Base-by-base conservation (phyloP, 2,113 vertebrate species). In the Rallus limicola region DNA sequence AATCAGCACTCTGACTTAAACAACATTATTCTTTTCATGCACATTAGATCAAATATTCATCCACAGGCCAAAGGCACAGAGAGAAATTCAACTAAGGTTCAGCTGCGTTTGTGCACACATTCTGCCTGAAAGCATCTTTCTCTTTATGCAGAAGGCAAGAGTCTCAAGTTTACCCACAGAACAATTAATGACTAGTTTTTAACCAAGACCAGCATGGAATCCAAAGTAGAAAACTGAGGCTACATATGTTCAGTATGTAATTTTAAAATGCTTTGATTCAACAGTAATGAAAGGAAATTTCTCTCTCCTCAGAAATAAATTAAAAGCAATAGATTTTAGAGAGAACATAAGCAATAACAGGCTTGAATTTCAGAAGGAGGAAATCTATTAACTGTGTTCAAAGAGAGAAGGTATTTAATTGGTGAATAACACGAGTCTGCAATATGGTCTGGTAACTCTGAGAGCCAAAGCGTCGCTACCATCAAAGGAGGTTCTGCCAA, bases 381-480 rank as follows among this genome's bases (percentile, higher is more conserved):
- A 88, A 95, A 94, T 96, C 82, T 94, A 93, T 96, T 96, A 96
- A 93, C 72, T 64, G 58, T 91, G 92, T 93, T 96, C 95, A 97
- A 96, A 96, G 92, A 83, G 74, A 65, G 33, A 79, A 93, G 77
- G 88, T 96, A 93, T 96, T 96, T 96, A 93, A 95, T 79, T 96
- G 95, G 88, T 65, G 92, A 96, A 52, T 55, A 92, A 76, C 77
- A 79, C 9, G 5, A 75, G 44, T 11, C 46, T 68, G 50, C 92
- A 94, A 72, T 68, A 69, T 79, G 91, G 86, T 71, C 77, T 59
- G 21, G 94, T 95, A 94, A 96, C 84, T 70, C 33, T 5, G n/a
- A 76, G 53, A 92, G 50, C 80, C 95, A 86, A 42, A 76, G 53
- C 1, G 0, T 13, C 3, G 0, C 59, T 78, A 25, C 76, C 20